A percentile compares a stretch with the other conserved stretches of the same genome.
Conservation (phyloP, 2,888 invertebrate species). For the Aspidiotus rigidus region DNA sequence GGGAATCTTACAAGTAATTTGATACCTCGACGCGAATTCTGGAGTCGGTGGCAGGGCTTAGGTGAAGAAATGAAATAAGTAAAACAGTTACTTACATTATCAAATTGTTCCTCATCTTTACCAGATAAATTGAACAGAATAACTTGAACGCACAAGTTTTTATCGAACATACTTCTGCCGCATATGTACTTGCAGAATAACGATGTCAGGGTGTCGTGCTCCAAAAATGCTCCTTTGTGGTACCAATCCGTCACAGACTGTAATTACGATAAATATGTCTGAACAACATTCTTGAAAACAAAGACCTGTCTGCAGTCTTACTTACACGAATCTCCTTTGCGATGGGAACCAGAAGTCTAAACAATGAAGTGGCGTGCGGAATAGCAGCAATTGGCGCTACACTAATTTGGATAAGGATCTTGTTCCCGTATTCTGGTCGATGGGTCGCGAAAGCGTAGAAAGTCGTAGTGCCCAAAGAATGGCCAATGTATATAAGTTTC, state of each 20-base stretch:
- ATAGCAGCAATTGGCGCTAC: constrained; percentile 63
- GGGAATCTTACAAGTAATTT: too few relatives aligned
- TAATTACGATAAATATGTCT: neutral
- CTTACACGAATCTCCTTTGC: constrained; percentile 52
- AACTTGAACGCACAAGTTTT: constrained; percentile 60
- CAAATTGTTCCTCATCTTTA: constrained; percentile 58
- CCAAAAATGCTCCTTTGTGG: constrained; percentile 63
- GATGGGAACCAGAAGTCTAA: constrained; percentile 58
- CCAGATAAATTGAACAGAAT: constrained; percentile 64
- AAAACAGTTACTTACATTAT: constrained; percentile 45
- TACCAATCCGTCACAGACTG: constrained; percentile 47
- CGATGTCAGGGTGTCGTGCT: constrained; percentile 54
- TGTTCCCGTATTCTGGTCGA: constrained; percentile 57
- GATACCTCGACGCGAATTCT: too few relatives aligned
- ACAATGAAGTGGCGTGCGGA: constrained; percentile 55
- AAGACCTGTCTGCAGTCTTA: neutral
- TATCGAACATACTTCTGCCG: constrained; percentile 41
- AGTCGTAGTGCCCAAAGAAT: constrained; percentile 81
- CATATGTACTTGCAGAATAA: constrained; percentile 51
- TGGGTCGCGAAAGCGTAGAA: constrained; percentile 62
- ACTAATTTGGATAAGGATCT: constrained; percentile 48
- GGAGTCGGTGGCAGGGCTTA: too few relatives aligned
- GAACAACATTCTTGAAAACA: too few relatives aligned
- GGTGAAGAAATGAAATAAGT: too few relatives aligned
- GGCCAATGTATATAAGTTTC: constrained; percentile 68